Evolutionary conservation across 2,113 vertebrate genomes (phyloP), one percentile per base, ranked within the genome.

Genomic region (Anser brachyrhynchus): DNA sequence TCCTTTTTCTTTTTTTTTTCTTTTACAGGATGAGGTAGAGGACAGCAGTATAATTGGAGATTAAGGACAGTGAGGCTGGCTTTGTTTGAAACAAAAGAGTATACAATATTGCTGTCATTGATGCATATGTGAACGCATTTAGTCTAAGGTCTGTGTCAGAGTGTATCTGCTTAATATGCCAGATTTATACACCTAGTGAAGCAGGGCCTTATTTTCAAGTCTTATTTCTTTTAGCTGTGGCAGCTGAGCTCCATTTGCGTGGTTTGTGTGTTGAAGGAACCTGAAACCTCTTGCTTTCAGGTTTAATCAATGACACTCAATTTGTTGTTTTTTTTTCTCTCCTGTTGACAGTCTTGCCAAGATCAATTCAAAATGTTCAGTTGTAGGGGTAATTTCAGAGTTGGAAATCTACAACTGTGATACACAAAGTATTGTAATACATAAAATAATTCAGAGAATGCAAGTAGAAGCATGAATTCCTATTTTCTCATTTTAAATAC

Each of bases 401-500:
- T 22, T 46, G 79, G 75, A 83, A 61, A 65, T 35, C 12, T 14
- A 67, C 21, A 79, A 49, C 49, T 7, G 8, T 81, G 49, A 57
- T 86, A 37, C 26, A 51, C 19, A 43, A 51, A 37, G 2, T 44
- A 35, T 52, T 70, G 21, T 51, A 85, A 89, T 71, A 52, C 10
- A 35, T 23, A 33, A 93, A 82, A 81, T 67, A 79, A 82, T 70
- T 9, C 59, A 44, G 41, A 66, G 20, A 95, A 78, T 44, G 15
- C 8, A 73, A 85, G 72, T 44, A 46, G 57, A 90, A 61, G 11
- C 58, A 71, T 59, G 75, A 76, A 52, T 52, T 75, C 29, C 13
- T 87, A 4, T 87, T 95, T 95, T 94, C 49, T 95, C 3, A 0
- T 69, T 95, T 74, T 73, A 81, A 95, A 78, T 83, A 62, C 5